Evolutionary conservation across 2,888 invertebrate genomes (phyloP).

Genomic region (Leptinotarsa peninsularis): DNA sequence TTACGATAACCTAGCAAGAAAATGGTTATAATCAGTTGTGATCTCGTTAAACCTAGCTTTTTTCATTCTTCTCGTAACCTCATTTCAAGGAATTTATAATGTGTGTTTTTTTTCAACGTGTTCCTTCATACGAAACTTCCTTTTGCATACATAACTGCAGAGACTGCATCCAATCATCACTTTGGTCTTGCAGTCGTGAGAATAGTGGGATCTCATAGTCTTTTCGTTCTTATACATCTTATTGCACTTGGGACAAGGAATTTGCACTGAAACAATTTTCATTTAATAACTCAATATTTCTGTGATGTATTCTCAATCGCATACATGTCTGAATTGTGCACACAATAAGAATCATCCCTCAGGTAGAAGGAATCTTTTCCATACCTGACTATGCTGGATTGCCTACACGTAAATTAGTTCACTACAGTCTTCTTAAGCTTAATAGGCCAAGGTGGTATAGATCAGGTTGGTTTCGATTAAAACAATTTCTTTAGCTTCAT

Average conservation of each 20-base stretch:
- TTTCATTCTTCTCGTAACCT: neutral
- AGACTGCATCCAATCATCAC: slow-evolving; percentile 30
- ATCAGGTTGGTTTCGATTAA: too few species aligned
- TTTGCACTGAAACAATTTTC: slow-evolving; percentile 22
- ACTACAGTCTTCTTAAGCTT: too few species aligned
- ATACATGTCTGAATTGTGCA: too few species aligned
- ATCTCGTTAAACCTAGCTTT: too few species aligned
- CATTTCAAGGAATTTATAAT: neutral
- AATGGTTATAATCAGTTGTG: too few species aligned
- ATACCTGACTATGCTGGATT: too few species aligned
- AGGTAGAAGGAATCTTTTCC: too few species aligned
- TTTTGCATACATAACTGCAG: slow-evolving; percentile 36
- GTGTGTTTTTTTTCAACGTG: slow-evolving; percentile 27
- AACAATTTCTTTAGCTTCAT: too few species aligned
- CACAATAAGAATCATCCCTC: too few species aligned
- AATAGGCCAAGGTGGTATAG: too few species aligned
- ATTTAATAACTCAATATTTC: neutral
- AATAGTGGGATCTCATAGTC: slow-evolving; percentile 40
- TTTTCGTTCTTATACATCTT: slow-evolving; percentile 38
- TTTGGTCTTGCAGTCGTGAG: slow-evolving; percentile 42
- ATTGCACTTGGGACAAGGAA: slow-evolving; percentile 41
- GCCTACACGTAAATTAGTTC: too few species aligned
- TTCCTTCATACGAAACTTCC: slow-evolving; percentile 37
- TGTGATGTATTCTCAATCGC: neutral
- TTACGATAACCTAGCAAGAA: too few species aligned